Percentiles rank a stretch among this genome's conserved stretches.
These are phyloP conservation scores for Chlamydotis undulata DNA, from an alignment of 2,113 vertebrate species.

Conservation along the genomic window DNA sequence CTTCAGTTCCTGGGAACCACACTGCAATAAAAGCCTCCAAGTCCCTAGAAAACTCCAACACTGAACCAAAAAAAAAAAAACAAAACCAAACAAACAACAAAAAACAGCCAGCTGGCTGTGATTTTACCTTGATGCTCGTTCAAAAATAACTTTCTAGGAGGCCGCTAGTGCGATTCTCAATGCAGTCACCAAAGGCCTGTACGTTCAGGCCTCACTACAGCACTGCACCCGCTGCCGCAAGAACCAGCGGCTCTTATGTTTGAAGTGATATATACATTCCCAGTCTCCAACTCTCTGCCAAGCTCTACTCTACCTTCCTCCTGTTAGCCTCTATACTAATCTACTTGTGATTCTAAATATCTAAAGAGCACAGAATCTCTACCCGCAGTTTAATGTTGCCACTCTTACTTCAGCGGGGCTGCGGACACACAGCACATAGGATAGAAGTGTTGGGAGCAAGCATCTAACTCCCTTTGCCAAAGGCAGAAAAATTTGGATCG, in stretches of 20 bases:
- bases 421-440: neutral
- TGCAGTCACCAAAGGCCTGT: neutral
- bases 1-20: neutral
- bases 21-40: neutral
- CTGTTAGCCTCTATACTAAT: neutral
- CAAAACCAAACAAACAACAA: too few relatives aligned
- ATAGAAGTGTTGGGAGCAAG: neutral
- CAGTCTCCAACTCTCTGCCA: neutral
- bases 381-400: neutral
- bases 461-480: constrained; percentile 15
- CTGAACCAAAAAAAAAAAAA: neutral
- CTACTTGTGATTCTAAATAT: neutral
- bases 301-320: neutral
- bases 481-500: neutral
- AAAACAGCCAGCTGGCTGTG: neutral
- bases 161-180: neutral
- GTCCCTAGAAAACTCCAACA: neutral
- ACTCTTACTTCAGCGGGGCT: neutral
- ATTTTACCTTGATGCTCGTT: neutral
- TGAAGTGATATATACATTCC: neutral
- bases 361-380: neutral
- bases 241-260: neutral
- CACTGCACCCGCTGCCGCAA: neutral
- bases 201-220: neutral
- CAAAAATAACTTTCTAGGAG: neutral